phyloP scores from a whole-genome alignment of 2,113 vertebrate species.

The Apteryx owenii region DNA sequence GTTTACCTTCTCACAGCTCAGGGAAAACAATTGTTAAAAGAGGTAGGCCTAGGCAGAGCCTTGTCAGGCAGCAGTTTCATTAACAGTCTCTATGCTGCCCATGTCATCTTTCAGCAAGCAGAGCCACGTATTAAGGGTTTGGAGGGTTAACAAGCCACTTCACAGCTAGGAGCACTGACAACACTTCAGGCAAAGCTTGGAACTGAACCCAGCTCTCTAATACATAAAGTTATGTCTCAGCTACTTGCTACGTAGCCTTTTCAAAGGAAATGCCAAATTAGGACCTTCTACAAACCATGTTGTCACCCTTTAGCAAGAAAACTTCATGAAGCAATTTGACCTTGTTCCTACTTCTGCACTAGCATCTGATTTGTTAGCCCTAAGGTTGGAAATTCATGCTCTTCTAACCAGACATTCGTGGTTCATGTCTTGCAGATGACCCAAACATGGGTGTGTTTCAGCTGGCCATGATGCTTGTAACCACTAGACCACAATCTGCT shows the following conservation, averaged over 20 bases:
- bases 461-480: constrained; percentile 50
- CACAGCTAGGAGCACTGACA: background rate
- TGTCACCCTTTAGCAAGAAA: constrained; percentile 39
- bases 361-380: constrained; percentile 33
- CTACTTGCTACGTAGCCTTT: background rate
- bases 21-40: background rate
- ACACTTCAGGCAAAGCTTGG: background rate
- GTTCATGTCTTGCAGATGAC: constrained; percentile 60
- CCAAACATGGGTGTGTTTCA: constrained; percentile 70
- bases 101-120: background rate
- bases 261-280: constrained; percentile 59
- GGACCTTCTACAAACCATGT: background rate
- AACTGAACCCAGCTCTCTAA: background rate
- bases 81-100: background rate
- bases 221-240: background rate
- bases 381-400: constrained; percentile 44
- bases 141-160: background rate
- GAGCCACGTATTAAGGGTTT: background rate
- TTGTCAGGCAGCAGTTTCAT: background rate
- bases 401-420: constrained; percentile 46
- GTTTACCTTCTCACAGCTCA: background rate
- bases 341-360: constrained; percentile 28
- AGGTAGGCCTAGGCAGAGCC: background rate
- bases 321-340: constrained; percentile 28
- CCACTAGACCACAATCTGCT: constrained; percentile 61